Evolutionary conservation across 2,797 vertebrate species (phyloP), one percentile per base, ranked within the genome.

Genomic region (Hypotaenidia philippensis): DNA sequence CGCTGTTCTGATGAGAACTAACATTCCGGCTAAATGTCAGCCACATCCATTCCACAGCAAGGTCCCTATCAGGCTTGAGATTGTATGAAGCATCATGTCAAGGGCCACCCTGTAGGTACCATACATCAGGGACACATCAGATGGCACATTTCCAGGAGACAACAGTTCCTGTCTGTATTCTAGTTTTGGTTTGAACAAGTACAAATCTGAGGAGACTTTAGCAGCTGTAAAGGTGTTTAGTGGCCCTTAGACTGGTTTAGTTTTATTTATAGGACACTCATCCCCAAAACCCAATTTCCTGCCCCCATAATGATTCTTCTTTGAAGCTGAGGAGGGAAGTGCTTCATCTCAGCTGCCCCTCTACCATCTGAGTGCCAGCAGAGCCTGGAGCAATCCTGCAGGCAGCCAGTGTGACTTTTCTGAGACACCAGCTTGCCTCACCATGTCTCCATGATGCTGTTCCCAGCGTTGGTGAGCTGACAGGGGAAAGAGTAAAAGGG

Each of bases 11-110:
- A 90, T 3, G 18, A 66, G 69, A 91, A 29, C 56, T 74, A 83
- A 57, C 64, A 83, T 65, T 85, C 47, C 79, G 50, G 76, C 79
- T 93, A 96, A 94, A 94, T 93, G 89, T 89, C 94, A 96, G 57
- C 65, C 84, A 89, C 92, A 75, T 92, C 89, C 9, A 0, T 74
- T 87, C 64, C 3, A 3, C 78, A 85, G 68, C 60, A 68, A 93
- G 69, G 63, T 91, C 93, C 31, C 0, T 34, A 55, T 81, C 68
- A 78, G 57, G 47, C 76, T 88, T 50, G 36, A 79, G 64, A 87
- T 78, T 50, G 75, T 4, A 19, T 38, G 55, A 91, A 68, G 82
- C 80, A 91, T 68, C 55, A 84, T 49, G 68, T 78, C 78, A 57
- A 60, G 81, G 49, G 57, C 75, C 41, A 19, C 17, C 20, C 60